Base-by-base conservation (phyloP, 2,113 vertebrate species). In the Campylorhamphus procurvoides region DNA sequence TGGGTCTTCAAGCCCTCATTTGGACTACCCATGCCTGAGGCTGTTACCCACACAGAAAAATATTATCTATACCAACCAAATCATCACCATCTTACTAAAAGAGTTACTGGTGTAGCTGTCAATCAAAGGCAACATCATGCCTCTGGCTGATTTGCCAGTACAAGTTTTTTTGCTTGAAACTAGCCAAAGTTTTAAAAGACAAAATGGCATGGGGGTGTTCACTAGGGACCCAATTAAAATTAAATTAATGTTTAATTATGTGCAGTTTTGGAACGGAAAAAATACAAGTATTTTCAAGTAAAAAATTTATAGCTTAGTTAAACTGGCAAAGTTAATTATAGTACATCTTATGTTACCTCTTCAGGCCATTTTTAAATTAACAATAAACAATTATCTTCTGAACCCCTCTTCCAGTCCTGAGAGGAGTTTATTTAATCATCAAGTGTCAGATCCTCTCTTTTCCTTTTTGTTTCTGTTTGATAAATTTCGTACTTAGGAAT, bases 211-310 rank as follows among this genome's bases (percentile, higher is more conserved):
- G 67, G 5, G 24, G 33, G 3, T 87, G 27, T 88, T 91, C 78
- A 71, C 53, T 69, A 55, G 82, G 67, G 93, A 78, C 1, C 1
- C 63, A 94, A 87, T 93, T 96, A 93, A 91, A 96, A 72, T 69
- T 63, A 74, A 94, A 79, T 87, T 62, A 42, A 82, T 91, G 35
- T 87, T 95, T 94, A 95, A 93, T 93, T 91, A 85, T 29, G 4
- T 80, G 20, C 2, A 0, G 9, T 79, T 78, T 87, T 80, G 8
- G 22, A 86, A 80, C 10, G 90, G 75, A 92, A 90, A 33, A 91
- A 91, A 87, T 73, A 44, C n/a, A 85, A 85, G 29, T 50, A 55
- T 80, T 89, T 77, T 83, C 62, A 79, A 91, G 25, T 69, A 50
- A 85, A 95, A 96, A 87, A 84, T 28, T 4, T 81, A 73, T 52